These are phyloP conservation scores for Sternarchorhynchus goeldii DNA, from an alignment of 2,797 vertebrate species.

Conservation along the genomic window DNA sequence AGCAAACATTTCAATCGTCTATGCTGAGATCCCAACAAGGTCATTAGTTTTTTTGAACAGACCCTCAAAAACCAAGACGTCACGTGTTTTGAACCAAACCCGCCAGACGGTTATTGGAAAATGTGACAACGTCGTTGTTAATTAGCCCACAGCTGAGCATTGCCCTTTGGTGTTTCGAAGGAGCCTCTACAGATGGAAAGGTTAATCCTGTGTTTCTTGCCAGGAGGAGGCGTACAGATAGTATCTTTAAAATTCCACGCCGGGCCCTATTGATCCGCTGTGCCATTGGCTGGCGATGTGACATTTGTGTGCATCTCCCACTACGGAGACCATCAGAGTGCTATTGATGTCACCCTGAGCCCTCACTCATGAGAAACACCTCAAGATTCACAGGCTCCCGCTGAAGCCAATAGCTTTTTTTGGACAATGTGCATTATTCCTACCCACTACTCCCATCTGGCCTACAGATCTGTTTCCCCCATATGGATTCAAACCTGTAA, in stretches of 20 bases:
- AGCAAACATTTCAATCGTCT: too few relatives aligned
- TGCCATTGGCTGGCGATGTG: slow-evolving; percentile 71
- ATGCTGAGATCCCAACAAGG: too few relatives aligned
- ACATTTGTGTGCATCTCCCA: slow-evolving; percentile 71
- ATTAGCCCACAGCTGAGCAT: slow-evolving; percentile 74
- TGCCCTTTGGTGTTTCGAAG: slow-evolving; percentile 75
- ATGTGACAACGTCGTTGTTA: slow-evolving; percentile 72
- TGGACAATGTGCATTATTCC: slow-evolving; percentile 14
- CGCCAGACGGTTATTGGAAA: slow-evolving; percentile 65
- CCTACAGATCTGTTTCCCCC: slow-evolving; percentile 42
- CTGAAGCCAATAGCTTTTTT: slow-evolving; percentile 54
- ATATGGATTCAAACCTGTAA: slow-evolving; percentile 46
- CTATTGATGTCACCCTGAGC: slow-evolving; percentile 61
- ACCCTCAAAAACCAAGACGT: too few relatives aligned
- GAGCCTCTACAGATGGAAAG: slow-evolving; percentile 70
- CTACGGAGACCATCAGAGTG: slow-evolving; percentile 62
- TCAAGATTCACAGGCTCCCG: slow-evolving; percentile 44
- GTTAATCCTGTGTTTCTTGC: slow-evolving; percentile 80
- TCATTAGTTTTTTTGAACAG: too few relatives aligned
- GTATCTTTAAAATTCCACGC: slow-evolving; percentile 76
- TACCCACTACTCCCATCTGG: slow-evolving; percentile 38
- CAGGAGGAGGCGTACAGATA: slow-evolving; percentile 77
- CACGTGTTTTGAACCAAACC: slow-evolving; percentile 7
- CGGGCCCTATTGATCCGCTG: slow-evolving; percentile 73
- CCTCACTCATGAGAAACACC: slow-evolving; percentile 49